phyloP scores from a whole-genome alignment of 1,140 invertebrate genomes.

The Maconellicoccus hirsutus region DNA sequence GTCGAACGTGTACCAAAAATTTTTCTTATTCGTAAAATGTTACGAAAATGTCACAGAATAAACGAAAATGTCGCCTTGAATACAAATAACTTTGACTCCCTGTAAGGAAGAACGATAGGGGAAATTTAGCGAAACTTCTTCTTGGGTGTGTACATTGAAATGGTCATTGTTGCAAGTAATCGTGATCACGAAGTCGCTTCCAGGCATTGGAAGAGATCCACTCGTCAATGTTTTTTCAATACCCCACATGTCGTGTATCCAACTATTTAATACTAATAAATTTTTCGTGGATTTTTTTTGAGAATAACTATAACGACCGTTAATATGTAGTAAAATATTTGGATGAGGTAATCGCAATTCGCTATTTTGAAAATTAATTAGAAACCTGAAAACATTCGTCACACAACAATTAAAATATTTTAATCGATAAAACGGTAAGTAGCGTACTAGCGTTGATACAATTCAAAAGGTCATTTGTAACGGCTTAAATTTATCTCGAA shows the following conservation, averaged over 20 bases:
- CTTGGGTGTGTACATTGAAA: neutral
- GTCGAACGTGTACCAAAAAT: neutral
- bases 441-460: too few species aligned
- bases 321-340: slow-evolving; percentile 14
- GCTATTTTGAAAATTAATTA: slow-evolving; percentile 23
- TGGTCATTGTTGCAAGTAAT: neutral
- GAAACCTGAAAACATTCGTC: slow-evolving; percentile 16
- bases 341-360: neutral
- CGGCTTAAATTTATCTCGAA: neutral
- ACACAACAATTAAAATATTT: neutral
- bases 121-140: neutral
- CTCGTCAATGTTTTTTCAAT: neutral
- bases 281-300: slow-evolving; percentile 11
- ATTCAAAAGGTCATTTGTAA: neutral
- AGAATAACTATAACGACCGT: slow-evolving; percentile 10
- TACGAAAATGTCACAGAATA: neutral
- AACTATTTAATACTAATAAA: slow-evolving; percentile 13
- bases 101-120: neutral
- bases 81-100: neutral
- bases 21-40: neutral
- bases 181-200: neutral
- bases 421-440: too few species aligned
- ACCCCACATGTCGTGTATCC: neutral
- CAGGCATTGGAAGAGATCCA: neutral
- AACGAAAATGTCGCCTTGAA: neutral